Conservation (phyloP, 2,888 invertebrate genomes). For the Notodonta dromedarius region DNA sequence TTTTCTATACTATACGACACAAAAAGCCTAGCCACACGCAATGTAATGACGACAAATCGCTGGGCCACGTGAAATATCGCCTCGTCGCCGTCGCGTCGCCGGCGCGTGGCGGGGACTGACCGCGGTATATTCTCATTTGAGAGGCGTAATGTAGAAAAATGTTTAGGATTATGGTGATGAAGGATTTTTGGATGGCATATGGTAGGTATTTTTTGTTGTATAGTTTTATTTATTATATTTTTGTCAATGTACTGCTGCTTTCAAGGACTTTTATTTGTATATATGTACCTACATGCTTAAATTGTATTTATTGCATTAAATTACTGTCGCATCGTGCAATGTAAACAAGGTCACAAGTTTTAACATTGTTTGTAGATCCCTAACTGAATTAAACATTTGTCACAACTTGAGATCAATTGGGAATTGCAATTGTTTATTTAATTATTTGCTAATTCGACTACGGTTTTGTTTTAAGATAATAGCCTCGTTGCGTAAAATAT, state of each 20-base stretch:
- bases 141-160: constrained; percentile 44
- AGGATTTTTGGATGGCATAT: too few species aligned
- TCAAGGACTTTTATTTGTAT: neutral
- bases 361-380: neutral
- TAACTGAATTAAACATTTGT: constrained; percentile 2
- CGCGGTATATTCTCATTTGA: constrained; percentile 39
- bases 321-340: neutral
- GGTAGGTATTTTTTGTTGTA: constrained; percentile 13
- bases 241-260: constrained; percentile 22
- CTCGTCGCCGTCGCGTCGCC: constrained; percentile 12
- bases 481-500: neutral
- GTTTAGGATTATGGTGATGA: constrained; percentile 6
- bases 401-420: neutral
- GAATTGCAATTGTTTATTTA: neutral
- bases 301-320: too few species aligned
- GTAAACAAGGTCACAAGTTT: neutral
- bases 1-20: constrained; percentile 1
- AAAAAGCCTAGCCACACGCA: constrained; percentile 21
- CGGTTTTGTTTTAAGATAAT: neutral
- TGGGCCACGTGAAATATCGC: constrained; percentile 44
- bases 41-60: constrained; percentile 56
- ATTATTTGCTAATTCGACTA: neutral
- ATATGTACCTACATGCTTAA: neutral
- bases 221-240: constrained; percentile 36
- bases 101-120: neutral